Percentiles rank a stretch among this genome's conserved stretches.
These are phyloP conservation scores for Leptobrachium ailaonicum DNA, from an alignment of 2,113 vertebrate species.

Conservation along the genomic window DNA sequence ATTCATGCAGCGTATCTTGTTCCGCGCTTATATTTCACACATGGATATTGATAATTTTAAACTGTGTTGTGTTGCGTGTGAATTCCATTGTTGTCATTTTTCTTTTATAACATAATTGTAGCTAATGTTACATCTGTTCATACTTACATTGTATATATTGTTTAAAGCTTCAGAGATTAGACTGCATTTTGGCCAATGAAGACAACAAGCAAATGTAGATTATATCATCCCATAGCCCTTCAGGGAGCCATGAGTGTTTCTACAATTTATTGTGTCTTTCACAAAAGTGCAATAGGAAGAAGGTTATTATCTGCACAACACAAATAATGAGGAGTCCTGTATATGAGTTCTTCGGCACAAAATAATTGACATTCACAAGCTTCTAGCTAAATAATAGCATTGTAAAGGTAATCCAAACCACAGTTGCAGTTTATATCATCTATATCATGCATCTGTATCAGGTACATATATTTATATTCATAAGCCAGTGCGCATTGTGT, in stretches of 20 bases:
- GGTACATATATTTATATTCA: not conserved
- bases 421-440: not conserved
- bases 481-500: too few relatives aligned
- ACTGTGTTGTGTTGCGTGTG: too few relatives aligned
- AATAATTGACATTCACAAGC: constrained; percentile 31
- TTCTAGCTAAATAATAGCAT: not conserved
- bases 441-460: not conserved
- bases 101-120: too few relatives aligned
- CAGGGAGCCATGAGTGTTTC: constrained; percentile 63
- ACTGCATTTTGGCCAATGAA: constrained; percentile 58
- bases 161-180: constrained; percentile 41
- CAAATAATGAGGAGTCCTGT: constrained; percentile 42
- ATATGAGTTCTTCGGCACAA: not conserved
- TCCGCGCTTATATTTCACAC: too few relatives aligned
- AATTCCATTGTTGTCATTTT: too few relatives aligned
- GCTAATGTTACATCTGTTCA: too few relatives aligned
- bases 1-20: too few relatives aligned
- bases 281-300: constrained; percentile 59
- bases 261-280: constrained; percentile 60
- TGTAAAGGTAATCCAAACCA: not conserved
- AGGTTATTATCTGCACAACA: constrained; percentile 55
- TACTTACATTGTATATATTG: too few relatives aligned
- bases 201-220: constrained; percentile 61
- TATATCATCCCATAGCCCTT: constrained; percentile 54
- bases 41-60: too few relatives aligned